These are phyloP conservation scores for Octodonta nipae DNA, from an alignment of 2,888 invertebrate genomes.

Conservation along the genomic window DNA sequence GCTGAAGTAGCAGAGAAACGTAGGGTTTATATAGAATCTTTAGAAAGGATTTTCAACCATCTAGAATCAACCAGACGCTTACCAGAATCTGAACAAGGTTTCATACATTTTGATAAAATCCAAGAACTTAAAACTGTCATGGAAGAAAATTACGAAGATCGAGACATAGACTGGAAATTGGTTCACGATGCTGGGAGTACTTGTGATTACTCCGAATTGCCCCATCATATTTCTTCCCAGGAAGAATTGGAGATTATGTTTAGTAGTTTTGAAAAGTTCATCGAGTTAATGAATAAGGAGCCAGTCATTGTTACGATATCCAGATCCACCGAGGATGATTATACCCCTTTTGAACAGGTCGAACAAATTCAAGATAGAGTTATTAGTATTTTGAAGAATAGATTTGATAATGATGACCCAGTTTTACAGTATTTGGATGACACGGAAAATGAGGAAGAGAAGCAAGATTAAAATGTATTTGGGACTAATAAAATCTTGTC, in stretches of 20 bases:
- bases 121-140: conserved; percentile 39
- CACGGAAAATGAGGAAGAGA: conserved; percentile 3
- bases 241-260: conserved; percentile 54
- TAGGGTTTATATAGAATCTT: conserved; percentile 50
- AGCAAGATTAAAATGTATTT: too few species aligned
- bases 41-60: conserved; percentile 53
- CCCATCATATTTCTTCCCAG: conserved; percentile 64
- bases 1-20: conserved; percentile 38
- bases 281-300: conserved; percentile 44
- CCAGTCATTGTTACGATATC: conserved; percentile 69
- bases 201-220: conserved; percentile 70
- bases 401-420: conserved; percentile 41
- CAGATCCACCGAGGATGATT: conserved; percentile 76
- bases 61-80: conserved; percentile 48
- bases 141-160: conserved; percentile 42
- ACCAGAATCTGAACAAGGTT: conserved; percentile 23
- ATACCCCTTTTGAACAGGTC: conserved; percentile 74
- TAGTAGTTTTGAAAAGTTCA: conserved; percentile 44
- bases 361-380: conserved; percentile 62
- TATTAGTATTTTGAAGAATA: conserved; percentile 42
- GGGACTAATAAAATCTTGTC: too few species aligned
- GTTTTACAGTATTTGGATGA: conserved; percentile 35
- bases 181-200: conserved; percentile 82
- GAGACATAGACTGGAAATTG: conserved; percentile 63
- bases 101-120: conserved; percentile 28